phyloP scores from a whole-genome alignment of 2,797 vertebrate genomes.

The Epinephelus coioides region DNA sequence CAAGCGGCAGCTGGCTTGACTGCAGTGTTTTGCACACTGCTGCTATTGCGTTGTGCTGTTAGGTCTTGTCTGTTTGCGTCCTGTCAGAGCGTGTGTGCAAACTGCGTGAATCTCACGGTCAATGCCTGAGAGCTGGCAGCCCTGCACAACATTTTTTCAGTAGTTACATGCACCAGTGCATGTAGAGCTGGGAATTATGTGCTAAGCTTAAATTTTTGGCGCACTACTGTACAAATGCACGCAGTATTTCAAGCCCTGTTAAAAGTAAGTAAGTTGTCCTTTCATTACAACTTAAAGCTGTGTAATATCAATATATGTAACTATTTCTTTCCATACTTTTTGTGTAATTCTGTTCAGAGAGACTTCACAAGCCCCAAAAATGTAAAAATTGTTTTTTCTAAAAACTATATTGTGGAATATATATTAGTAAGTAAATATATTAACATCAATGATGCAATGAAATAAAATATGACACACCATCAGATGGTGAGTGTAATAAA shows the following conservation, averaged over 20 bases:
- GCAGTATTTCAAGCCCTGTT: not conserved
- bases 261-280: not conserved
- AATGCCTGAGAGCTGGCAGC: too few species aligned
- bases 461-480: not conserved
- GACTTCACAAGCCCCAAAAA: not conserved
- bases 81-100: too few species aligned
- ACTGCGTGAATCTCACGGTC: too few species aligned
- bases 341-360: not conserved
- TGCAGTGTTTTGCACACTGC: too few species aligned
- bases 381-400: not conserved
- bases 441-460: not conserved
- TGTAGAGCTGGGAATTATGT: too few species aligned
- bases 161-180: too few species aligned
- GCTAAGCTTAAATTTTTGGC: too few species aligned
- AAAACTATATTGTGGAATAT: not conserved
- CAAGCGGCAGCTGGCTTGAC: too few species aligned
- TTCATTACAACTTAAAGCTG: not conserved
- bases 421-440: not conserved
- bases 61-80: too few species aligned
- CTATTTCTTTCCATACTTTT: not conserved
- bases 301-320: not conserved
- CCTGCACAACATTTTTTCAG: too few species aligned
- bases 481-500: slow-evolving; percentile 7
- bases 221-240: too few species aligned
- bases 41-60: too few species aligned